Evolutionary conservation across 2,888 invertebrate genomes (phyloP), one percentile per base, ranked within the genome.

Genomic region (Drosophila neotestacea): DNA sequence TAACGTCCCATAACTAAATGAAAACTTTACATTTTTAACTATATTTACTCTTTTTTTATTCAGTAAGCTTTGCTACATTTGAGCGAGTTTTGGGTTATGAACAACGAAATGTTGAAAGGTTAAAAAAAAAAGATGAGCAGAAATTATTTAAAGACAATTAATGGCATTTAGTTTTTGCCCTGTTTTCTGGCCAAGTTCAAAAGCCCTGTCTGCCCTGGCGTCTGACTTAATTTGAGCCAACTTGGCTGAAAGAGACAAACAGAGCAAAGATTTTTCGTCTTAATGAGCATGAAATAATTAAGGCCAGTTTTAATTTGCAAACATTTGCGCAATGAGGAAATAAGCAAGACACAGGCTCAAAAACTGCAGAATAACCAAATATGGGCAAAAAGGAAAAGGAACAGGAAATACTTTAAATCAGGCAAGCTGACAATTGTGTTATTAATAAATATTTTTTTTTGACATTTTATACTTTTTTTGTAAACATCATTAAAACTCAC

Each of bases 261-360:
- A 59, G 66, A 55, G 68, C 67, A 70, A 74, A 47, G 16, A 46
- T 65, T 36, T 56, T 27, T 32, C 36, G 28, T 11, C 58, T 58
- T 90, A 85, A 85, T 85, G 85, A 90, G 89, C 89, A 89, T 70
- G 62, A 80, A 87, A 88, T 85, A 85, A 89, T 87, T 90, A 87
- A 90, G 89, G 81, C 74, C 81, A 70, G 62, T 74, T 86, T 88
- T 90, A 86, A 87, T 84, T 79, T 81, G 78, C 70, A 74, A 86
- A 61, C 69, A 73, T 87, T 81, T 81, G 55, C 68, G 68, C 74
- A 85, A 79, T 70, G 67, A 81, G 81, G 84, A 84, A 86, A 68
- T 52, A 36, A 51, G 9, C 32, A 39, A 51, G 44, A 28, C 46
- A 58, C 54, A 50, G 34, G 13, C 46, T 36, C 28, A 42, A 11